Base-by-base conservation (phyloP, 1,140 invertebrate genomes). In the Drosophila baimaii region DNA sequence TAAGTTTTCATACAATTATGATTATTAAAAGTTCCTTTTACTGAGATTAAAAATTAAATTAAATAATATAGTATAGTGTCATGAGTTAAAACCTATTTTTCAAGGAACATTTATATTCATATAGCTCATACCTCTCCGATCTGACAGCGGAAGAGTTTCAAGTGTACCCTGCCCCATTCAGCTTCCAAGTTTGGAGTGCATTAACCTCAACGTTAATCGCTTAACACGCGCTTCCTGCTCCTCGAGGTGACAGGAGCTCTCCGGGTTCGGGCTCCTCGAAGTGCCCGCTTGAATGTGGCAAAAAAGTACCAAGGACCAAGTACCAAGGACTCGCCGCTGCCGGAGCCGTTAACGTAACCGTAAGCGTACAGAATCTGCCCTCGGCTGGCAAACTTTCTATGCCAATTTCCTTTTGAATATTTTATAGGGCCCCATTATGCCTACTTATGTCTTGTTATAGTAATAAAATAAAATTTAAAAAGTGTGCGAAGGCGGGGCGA, bases 371-470 rank as follows among this genome's bases (percentile, higher is more conserved):
- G 19, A 49, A 27, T 31, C 59, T 6, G 33, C 43, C 44, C 19
- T 44, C 44, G 44, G 21, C 44, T 39, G 44, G 21, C 15, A 58
- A 88, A 89, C 55, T 79, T 88, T 80, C 77, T 80, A 89, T 88
- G 84, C 80, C 84, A 88, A 88, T 88, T 88, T 84, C 80, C 69
- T 81, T 90, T 90, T 90, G 88, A 90, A 90, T 90, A 90, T 90
- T 90, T 90, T 76, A 90, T 90, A 74, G 83, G 65, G 80, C 75
- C 73, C 89, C 83, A 90, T 90, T 90, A 90, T 90, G 88, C 80
- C 88, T 90, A 90, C 88, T 90, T 90, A 90, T 83, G 82, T 81
- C 80, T 90, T 90, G 88, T 90, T 88, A 90, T 88, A 88, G 88
- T 85, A 90, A 90, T 90, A 90, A 90, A 90, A 90, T 86, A 79